Percentiles rank a stretch among this genome's conserved stretches.
phyloP scores from a whole-genome alignment of 1,140 invertebrate species.

The Ceratoteleas bidentatus region DNA sequence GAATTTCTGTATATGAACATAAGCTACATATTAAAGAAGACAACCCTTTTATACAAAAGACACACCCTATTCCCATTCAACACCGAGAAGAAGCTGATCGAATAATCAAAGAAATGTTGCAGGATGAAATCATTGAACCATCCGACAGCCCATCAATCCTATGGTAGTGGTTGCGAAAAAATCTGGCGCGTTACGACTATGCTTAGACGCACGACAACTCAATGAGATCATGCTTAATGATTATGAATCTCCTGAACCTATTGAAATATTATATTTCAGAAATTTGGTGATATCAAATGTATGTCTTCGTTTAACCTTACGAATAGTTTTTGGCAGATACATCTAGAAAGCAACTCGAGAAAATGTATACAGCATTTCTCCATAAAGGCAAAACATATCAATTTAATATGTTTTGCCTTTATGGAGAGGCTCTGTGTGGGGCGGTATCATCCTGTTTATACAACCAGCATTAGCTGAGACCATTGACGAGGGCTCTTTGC shows the following conservation, averaged over 20 bases:
- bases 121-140: no score
- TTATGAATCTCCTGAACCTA: no score
- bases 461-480: no score
- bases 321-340: constrained; percentile 75
- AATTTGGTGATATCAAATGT: constrained; percentile 37
- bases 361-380: constrained; percentile 73
- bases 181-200: background rate
- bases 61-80: background rate
- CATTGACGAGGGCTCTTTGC: no score
- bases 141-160: constrained; percentile 11
- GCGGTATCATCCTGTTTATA: no score
- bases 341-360: constrained; percentile 55
- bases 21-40: background rate
- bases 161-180: constrained; percentile 10
- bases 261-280: constrained; percentile 68
- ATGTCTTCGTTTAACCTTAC: constrained; percentile 71
- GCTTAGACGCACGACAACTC: constrained; percentile 10
- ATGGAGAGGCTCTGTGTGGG: no score
- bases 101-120: background rate
- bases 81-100: background rate
- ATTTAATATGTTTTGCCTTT: constrained; percentile 40
- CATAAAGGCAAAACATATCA: constrained; percentile 69
- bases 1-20: background rate
- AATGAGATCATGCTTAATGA: background rate
- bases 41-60: background rate